Evolutionary conservation across 2,113 vertebrate species (phyloP).

Genomic region (Platysternon megacephalum): DNA sequence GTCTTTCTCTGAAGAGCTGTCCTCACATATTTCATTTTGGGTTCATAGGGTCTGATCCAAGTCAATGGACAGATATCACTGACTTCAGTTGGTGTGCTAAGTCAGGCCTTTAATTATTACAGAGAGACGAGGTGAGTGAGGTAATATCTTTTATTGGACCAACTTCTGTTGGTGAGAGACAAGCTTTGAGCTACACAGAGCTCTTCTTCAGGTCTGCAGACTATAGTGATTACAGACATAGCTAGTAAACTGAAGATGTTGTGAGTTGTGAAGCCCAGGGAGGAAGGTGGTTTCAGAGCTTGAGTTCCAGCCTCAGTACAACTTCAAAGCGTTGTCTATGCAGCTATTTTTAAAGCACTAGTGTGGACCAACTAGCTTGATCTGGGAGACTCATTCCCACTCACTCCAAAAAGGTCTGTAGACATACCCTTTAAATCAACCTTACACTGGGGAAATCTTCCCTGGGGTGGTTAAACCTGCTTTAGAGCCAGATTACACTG

Average conservation of each 20-base stretch:
- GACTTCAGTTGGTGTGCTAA: not conserved
- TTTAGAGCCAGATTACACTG: constrained; percentile 52
- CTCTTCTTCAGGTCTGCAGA: not conserved
- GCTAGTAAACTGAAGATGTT: not conserved
- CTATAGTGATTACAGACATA: not conserved
- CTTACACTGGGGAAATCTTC: not conserved
- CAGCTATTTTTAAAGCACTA: not conserved
- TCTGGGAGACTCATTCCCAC: not conserved
- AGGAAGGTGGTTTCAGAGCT: not conserved
- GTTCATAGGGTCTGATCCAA: not conserved
- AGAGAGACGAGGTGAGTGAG: not conserved
- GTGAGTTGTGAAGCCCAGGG: not conserved
- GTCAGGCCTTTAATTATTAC: not conserved
- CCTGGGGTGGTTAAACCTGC: constrained; percentile 2
- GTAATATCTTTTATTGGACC: not conserved
- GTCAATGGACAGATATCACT: not conserved
- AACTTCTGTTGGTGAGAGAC: not conserved
- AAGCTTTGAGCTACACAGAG: not conserved
- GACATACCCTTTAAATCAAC: not conserved
- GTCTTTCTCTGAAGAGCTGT: constrained; percentile 61
- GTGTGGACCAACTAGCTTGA: not conserved
- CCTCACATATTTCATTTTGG: constrained; percentile 18
- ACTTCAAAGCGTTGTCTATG: not conserved
- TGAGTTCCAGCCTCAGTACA: not conserved
- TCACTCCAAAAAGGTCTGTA: not conserved